A percentile compares a stretch with the other conserved stretches of the same genome.
These are phyloP conservation scores for Drosophila paulistorum DNA, from an alignment of 1,140 invertebrate species.

Conservation along the genomic window DNA sequence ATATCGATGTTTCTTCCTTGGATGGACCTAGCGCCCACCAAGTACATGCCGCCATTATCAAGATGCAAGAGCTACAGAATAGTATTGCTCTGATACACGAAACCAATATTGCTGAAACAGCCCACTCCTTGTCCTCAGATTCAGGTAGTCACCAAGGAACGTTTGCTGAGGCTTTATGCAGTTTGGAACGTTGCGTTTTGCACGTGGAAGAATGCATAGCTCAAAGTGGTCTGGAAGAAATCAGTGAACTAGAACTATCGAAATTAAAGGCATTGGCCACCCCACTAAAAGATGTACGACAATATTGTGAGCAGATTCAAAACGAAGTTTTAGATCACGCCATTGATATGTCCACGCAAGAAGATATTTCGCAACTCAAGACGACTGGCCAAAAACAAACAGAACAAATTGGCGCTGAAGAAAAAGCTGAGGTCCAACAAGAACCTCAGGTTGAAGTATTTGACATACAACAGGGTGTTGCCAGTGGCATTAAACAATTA, in stretches of 20 bases:
- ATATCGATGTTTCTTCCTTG: conserved; percentile 54
- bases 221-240: conserved; percentile 53
- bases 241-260: conserved; percentile 61
- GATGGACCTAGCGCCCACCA: conserved; percentile 41
- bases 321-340: conserved; percentile 62
- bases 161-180: conserved; percentile 72
- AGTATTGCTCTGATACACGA: conserved; percentile 66
- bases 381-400: conserved; percentile 81
- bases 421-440: conserved; percentile 22
- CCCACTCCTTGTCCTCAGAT: conserved; percentile 51
- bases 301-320: conserved; percentile 69
- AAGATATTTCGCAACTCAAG: conserved; percentile 71
- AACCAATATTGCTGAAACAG: conserved; percentile 42
- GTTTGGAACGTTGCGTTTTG: conserved; percentile 66
- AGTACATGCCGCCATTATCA: conserved; percentile 67
- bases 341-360: conserved; percentile 67
- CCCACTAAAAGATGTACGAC: conserved; percentile 61
- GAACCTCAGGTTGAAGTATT: conserved; percentile 44
- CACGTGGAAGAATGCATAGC: conserved; percentile 72
- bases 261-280: conserved; percentile 61
- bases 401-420: conserved; percentile 77
- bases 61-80: conserved; percentile 63
- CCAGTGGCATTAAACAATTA: conserved; percentile 72
- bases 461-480: conserved; percentile 70
- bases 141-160: conserved; percentile 59